These are phyloP conservation scores for Setophaga kirtlandii DNA, from an alignment of 2,113 vertebrate genomes.

Conservation along the genomic window DNA sequence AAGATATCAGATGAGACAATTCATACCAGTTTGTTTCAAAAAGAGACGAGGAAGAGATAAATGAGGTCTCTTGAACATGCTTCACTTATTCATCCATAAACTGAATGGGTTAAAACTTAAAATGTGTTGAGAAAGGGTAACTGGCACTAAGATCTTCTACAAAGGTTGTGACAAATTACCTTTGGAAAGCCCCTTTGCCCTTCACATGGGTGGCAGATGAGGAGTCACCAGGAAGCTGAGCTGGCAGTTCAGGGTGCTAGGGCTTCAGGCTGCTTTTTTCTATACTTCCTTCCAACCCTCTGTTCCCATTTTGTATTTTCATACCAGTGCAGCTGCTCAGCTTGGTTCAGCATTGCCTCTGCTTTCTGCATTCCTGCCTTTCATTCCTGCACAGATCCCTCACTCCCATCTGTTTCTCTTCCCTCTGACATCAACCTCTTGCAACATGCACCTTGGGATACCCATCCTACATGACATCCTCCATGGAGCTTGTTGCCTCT, in stretches of 20 bases:
- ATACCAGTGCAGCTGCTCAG: neutral
- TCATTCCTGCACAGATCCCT: neutral
- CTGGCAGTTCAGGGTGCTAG: neutral
- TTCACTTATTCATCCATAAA: neutral
- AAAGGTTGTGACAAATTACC: neutral
- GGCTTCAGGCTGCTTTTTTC: neutral
- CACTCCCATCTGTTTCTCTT: neutral
- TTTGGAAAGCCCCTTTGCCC: neutral
- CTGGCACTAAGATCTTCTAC: neutral
- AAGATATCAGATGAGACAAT: neutral
- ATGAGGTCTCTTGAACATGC: neutral
- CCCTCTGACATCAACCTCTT: neutral
- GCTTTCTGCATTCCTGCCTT: neutral
- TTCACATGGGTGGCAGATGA: neutral
- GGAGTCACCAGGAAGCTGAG: neutral
- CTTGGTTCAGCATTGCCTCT: neutral
- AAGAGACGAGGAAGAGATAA: neutral
- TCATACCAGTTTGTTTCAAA: neutral
- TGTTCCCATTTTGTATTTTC: conserved; percentile 7
- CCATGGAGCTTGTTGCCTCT: neutral
- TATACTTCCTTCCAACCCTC: neutral
- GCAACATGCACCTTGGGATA: neutral
- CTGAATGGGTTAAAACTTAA: neutral
- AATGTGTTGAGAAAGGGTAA: neutral
- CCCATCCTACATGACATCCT: neutral